A percentile compares a stretch with the other conserved stretches of the same genome.
Evolutionary conservation across 2,797 vertebrate genomes (phyloP).

Genomic region (Microctenopoma lineatum): DNA sequence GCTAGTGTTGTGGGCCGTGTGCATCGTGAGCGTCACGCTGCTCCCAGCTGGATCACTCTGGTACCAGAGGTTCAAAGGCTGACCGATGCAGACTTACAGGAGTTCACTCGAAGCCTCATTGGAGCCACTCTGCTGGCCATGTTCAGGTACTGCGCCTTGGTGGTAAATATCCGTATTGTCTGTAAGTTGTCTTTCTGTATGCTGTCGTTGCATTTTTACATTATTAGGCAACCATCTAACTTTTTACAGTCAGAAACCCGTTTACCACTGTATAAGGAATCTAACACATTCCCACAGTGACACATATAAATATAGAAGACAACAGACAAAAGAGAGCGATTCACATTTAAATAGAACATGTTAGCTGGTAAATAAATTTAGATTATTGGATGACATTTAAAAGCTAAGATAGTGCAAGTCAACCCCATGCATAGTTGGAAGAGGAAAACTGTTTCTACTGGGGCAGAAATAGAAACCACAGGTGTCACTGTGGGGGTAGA

Average conservation of each 20-base stretch:
- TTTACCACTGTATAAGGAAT: neutral
- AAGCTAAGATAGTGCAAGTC: slow-evolving; percentile 37
- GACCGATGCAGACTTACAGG: slow-evolving; percentile 91
- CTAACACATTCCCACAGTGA: neutral
- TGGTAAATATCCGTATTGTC: neutral
- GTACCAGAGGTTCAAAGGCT: slow-evolving; percentile 91
- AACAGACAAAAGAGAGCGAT: slow-evolving; percentile 19
- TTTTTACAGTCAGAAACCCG: neutral
- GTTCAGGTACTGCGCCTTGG: slow-evolving; percentile 83
- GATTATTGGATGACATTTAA: slow-evolving; percentile 48
- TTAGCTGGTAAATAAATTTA: slow-evolving; percentile 22
- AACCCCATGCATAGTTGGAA: slow-evolving; percentile 31
- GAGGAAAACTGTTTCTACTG: slow-evolving; percentile 37
- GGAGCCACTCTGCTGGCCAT: slow-evolving; percentile 95
- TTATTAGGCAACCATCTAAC: neutral
- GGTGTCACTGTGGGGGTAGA: slow-evolving; percentile 58
- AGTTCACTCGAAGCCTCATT: slow-evolving; percentile 93
- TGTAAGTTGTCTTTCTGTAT: neutral
- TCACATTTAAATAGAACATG: neutral
- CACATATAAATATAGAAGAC: neutral
- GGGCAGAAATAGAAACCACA: slow-evolving; percentile 48
- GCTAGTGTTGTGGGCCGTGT: slow-evolving; percentile 91
- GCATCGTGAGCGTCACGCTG: slow-evolving; percentile 93
- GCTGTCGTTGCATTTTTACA: neutral
- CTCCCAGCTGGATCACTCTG: slow-evolving; percentile 89